A percentile compares a stretch with the other conserved stretches of the same genome.
phyloP scores from a whole-genome alignment of 2,888 invertebrate species.

The Calliopum simillimum region DNA sequence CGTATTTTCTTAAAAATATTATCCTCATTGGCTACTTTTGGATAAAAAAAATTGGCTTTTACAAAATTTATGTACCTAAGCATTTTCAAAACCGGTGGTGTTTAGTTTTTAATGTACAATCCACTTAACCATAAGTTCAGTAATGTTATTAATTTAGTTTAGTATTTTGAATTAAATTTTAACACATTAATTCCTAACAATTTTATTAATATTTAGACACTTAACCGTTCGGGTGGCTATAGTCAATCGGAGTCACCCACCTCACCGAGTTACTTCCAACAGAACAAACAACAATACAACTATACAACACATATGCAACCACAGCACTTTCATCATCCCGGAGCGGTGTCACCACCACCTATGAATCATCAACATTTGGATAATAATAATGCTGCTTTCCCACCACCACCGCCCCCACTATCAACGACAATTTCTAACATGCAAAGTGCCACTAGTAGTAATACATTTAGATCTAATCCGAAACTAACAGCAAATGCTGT shows the following conservation, averaged over 20 bases:
- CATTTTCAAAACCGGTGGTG: too few relatives aligned
- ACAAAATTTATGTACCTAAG: too few relatives aligned
- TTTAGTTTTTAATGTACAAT: too few relatives aligned
- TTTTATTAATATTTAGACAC: slow-evolving; percentile 52
- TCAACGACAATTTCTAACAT: slow-evolving; percentile 64
- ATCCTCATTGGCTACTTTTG: too few relatives aligned
- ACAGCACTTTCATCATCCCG: slow-evolving; percentile 65
- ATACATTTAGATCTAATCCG: slow-evolving; percentile 65
- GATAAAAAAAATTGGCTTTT: too few relatives aligned
- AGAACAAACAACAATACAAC: slow-evolving; percentile 57
- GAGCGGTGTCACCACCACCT: slow-evolving; percentile 64
- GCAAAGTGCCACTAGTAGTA: slow-evolving; percentile 58
- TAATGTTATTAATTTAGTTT: too few relatives aligned
- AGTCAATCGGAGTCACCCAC: slow-evolving; percentile 58
- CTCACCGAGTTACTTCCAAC: slow-evolving; percentile 61
- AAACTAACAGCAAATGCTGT: slow-evolving; percentile 67
- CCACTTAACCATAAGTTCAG: too few relatives aligned
- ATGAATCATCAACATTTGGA: slow-evolving; percentile 55
- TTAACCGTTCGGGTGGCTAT: slow-evolving; percentile 61
- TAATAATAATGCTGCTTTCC: slow-evolving; percentile 56
- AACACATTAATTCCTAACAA: too few relatives aligned
- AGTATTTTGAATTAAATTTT: too few relatives aligned
- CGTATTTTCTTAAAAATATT: too few relatives aligned
- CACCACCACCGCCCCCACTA: slow-evolving; percentile 65
- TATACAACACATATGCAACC: slow-evolving; percentile 56